Conservation (phyloP, 2,888 invertebrate genomes). For the Lepidocyrtoides sp. region DNA sequence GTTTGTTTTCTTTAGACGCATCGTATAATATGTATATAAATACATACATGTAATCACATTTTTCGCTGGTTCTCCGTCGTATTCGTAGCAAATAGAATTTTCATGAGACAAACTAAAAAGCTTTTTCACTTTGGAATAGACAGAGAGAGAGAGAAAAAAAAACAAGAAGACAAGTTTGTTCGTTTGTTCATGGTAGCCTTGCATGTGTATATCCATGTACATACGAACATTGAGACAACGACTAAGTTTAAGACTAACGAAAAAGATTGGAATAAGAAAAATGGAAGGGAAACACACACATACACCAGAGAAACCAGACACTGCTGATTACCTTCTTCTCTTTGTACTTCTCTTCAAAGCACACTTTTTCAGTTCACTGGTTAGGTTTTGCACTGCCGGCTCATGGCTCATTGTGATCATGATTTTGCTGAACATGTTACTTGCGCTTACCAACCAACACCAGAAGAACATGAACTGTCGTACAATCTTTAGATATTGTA, state of each 20-base stretch:
- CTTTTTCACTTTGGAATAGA: slow-evolving; percentile 16
- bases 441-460: background rate
- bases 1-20: background rate
- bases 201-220: background rate
- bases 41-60: background rate
- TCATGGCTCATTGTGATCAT: background rate
- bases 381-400: slow-evolving; percentile 15
- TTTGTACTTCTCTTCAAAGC: slow-evolving; percentile 32
- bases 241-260: background rate
- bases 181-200: background rate
- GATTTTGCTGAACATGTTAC: background rate
- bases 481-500: too few species aligned
- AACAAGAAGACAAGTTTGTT: slow-evolving; percentile 20
- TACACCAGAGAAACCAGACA: slow-evolving; percentile 24
- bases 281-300: background rate
- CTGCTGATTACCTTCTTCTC: slow-evolving; percentile 26
- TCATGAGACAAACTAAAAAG: slow-evolving; percentile 47
- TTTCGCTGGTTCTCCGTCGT: background rate
- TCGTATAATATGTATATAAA: background rate
- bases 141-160: background rate
- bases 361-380: slow-evolving; percentile 1
- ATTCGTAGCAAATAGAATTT: slow-evolving; percentile 54
- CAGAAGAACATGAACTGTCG: too few species aligned
- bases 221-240: background rate
- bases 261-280: slow-evolving; percentile 11